Conservation (phyloP, 1,140 invertebrate species). For the Laodelphax striatellus region DNA sequence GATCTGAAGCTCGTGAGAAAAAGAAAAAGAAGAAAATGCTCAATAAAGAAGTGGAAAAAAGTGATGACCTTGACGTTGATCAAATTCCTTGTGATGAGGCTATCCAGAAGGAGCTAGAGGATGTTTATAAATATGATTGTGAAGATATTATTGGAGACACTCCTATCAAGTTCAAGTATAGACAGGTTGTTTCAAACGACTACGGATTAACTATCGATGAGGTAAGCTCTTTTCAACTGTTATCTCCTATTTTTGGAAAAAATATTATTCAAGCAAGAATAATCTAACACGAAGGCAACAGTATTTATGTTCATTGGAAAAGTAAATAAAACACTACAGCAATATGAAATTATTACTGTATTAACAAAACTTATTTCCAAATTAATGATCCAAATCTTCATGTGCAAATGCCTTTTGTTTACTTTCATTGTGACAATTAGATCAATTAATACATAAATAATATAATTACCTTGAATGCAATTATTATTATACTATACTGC, state of each 20-base stretch:
- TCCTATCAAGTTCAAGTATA: slow-evolving; percentile 88
- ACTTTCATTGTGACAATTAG: no score
- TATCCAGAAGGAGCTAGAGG: slow-evolving; percentile 82
- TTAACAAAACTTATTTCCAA: no score
- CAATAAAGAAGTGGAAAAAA: not conserved
- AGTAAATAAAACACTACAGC: no score
- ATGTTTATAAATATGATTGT: slow-evolving; percentile 89
- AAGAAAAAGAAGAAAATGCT: slow-evolving; percentile 42
- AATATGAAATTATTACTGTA: no score
- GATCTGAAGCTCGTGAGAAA: slow-evolving; percentile 29
- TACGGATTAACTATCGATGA: slow-evolving; percentile 88
- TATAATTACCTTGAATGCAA: no score
- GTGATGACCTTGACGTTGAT: not conserved
- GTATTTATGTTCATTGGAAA: no score
- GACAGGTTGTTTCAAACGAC: slow-evolving; percentile 76
- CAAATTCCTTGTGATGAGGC: slow-evolving; percentile 39
- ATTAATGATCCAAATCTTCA: no score
- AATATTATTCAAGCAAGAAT: slow-evolving; percentile 1
- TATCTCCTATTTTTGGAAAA: no score
- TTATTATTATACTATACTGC: no score
- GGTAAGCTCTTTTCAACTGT: slow-evolving; percentile 39
- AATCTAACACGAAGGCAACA: not conserved
- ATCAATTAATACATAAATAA: no score
- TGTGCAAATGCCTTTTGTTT: no score
- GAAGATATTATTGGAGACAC: slow-evolving; percentile 88